Evolutionary conservation across 2,888 invertebrate genomes (phyloP).

Genomic region (Lordiphosa fenestrarum): DNA sequence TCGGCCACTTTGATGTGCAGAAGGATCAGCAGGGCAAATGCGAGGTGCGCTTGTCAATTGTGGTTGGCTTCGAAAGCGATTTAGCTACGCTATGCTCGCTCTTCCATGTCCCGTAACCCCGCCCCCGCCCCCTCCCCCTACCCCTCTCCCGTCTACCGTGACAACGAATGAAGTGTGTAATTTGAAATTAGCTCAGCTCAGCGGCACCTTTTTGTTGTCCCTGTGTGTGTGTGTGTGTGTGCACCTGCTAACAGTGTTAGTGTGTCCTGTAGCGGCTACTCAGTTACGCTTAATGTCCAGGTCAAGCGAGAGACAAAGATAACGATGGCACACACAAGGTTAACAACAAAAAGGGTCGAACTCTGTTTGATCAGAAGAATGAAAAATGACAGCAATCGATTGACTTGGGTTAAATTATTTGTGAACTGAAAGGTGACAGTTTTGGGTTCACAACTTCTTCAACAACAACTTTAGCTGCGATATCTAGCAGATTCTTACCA

Average conservation of each 20-base stretch:
- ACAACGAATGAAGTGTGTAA: slow-evolving; percentile 73
- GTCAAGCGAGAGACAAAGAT: slow-evolving; percentile 6
- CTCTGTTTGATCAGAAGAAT: no score
- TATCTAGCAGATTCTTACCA: no score
- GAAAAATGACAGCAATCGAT: no score
- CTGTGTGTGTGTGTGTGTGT: slow-evolving; percentile 20
- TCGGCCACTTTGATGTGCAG: slow-evolving; percentile 54
- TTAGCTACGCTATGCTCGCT: slow-evolving; percentile 46
- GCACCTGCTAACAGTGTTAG: slow-evolving; percentile 59
- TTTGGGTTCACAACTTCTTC: no score
- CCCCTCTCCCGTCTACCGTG: slow-evolving; percentile 8
- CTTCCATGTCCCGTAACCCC: not conserved
- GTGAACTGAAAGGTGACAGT: no score
- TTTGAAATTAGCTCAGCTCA: slow-evolving; percentile 71
- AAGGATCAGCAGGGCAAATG: slow-evolving; percentile 39
- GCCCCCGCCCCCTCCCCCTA: slow-evolving; percentile 9
- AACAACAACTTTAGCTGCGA: no score
- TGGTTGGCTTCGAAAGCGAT: slow-evolving; percentile 60
- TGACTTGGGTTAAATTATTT: no score
- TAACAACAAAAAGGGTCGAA: not conserved
- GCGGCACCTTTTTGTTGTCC: slow-evolving; percentile 63
- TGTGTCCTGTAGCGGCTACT: slow-evolving; percentile 57
- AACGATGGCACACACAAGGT: slow-evolving; percentile 7
- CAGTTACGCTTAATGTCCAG: slow-evolving; percentile 58
- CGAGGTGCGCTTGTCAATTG: slow-evolving; percentile 65